Conservation (phyloP, 2,797 vertebrate genomes). For the Aulostomus chinensis region DNA sequence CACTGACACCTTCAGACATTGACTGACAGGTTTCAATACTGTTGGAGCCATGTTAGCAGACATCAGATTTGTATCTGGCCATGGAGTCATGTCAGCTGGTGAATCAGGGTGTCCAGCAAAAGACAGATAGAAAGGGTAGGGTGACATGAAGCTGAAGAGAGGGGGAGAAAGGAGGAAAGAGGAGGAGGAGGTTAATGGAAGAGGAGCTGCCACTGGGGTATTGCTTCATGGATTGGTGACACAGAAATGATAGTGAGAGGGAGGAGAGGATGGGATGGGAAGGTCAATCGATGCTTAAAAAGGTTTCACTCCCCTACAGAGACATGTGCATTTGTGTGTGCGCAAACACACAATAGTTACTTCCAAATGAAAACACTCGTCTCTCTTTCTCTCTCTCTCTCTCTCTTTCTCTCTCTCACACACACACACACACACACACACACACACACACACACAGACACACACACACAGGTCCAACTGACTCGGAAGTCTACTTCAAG, state of each 20-base stretch:
- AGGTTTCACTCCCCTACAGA: constrained; percentile 75
- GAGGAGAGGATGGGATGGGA: constrained; percentile 57
- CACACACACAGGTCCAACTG: too few species aligned
- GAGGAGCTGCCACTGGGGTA: constrained; percentile 80
- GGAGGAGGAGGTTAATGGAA: constrained; percentile 75
- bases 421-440: too few species aligned
- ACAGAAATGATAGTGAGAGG: constrained; percentile 72
- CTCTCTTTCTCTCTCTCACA: too few species aligned
- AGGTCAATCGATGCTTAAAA: constrained; percentile 82
- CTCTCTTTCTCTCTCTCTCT: too few species aligned
- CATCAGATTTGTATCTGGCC: constrained; percentile 10
- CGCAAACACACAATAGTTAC: constrained; percentile 37
- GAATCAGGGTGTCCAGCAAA: constrained; percentile 39
- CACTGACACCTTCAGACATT: constrained; percentile 15
- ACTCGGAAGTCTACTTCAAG: too few species aligned
- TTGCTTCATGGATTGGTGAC: constrained; percentile 81
- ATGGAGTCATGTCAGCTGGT: constrained; percentile 25
- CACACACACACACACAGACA: too few species aligned
- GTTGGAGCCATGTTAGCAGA: constrained; percentile 13
- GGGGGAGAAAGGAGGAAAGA: constrained; percentile 29
- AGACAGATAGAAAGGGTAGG: constrained; percentile 42
- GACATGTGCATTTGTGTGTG: constrained; percentile 46
- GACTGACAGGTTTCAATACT: constrained; percentile 11
- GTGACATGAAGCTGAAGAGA: constrained; percentile 55
- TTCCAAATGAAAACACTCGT: constrained; percentile 38